Evolutionary conservation across 2,113 vertebrate genomes (phyloP), one percentile per base, ranked within the genome.

Genomic region (Camelus dromedarius): DNA sequence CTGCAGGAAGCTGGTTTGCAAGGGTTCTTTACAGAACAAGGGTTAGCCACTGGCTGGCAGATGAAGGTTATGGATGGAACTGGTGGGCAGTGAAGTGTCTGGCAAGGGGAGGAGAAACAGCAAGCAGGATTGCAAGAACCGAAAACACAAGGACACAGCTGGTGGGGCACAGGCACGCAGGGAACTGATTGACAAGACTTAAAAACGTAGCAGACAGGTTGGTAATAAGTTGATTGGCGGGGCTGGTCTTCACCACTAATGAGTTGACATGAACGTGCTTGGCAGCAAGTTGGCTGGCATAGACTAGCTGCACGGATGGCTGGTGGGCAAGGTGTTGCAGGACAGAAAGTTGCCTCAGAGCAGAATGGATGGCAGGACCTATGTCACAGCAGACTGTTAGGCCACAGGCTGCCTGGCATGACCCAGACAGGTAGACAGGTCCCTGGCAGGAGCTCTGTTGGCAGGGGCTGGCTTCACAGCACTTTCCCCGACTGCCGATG

Each of bases 181-280:
- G 95, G 91, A 89, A 62, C 30, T 13, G 26, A 22, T 8, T 38
- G 89, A 32, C 89, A 95, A 91, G 93, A 46, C 42, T 96, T 58
- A 14, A 95, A 82, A 76, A 97, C 1, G 8, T 84, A 97, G 91
- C 91, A 97, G 69, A 97, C 32, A 1, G 96, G 97, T 46, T 98
- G 98, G 54, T 93, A 95, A 72, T 20, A 95, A 22, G 64, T 60
- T 35, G 86, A 54, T 72, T 72, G 42, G 70, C 93, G 95, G 50
- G 50, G 66, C 62, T 95, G 97, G 79, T 30, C 85, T 89, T 96
- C 42, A 26, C 42, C 87, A 46, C 56, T 6, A 3, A 14, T 2
- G 12, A 58, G 58, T 4, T 80, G 91, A 38, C 73, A 46, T 11
- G 89, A 42, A 20, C 10, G 52, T 46, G 6, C 89, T 58, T 84